phyloP scores from a whole-genome alignment of 2,113 vertebrate species.

The Psephotus haematonotus region DNA sequence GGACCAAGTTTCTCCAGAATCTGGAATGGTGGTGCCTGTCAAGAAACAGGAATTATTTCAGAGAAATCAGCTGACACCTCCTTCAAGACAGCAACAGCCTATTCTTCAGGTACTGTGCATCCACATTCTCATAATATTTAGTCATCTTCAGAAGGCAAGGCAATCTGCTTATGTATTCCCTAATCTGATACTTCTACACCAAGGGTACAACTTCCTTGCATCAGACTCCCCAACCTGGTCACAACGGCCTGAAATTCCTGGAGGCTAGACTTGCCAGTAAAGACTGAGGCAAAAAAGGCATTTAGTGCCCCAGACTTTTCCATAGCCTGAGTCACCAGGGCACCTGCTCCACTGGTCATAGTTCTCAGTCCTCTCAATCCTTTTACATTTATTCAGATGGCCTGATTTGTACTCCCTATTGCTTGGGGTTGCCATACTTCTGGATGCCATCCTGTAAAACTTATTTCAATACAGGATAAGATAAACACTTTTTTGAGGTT shows the following conservation, averaged over 20 bases:
- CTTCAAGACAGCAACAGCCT: conserved; percentile 36
- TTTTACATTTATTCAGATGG: not conserved
- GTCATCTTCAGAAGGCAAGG: not conserved
- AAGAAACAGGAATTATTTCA: conserved; percentile 45
- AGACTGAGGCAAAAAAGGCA: not conserved
- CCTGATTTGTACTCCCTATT: not conserved
- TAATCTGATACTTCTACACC: not conserved
- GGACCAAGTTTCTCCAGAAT: conserved; percentile 20
- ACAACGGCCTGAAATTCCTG: not conserved
- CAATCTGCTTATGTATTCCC: not conserved
- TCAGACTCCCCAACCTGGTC: not conserved
- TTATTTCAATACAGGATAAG: not conserved
- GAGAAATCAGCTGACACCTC: conserved; percentile 67
- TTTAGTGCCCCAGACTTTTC: not conserved
- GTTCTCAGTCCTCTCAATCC: not conserved
- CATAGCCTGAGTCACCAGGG: not conserved
- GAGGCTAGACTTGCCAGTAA: not conserved
- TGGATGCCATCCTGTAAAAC: not conserved
- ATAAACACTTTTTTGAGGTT: not conserved
- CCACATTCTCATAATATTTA: not conserved
- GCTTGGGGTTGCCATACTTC: not conserved
- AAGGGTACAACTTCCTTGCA: not conserved
- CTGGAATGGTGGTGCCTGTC: conserved; percentile 18
- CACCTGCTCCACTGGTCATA: not conserved
- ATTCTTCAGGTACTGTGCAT: conserved; percentile 30